Evolutionary conservation across 1,140 invertebrate genomes (phyloP).

Genomic region (Phortica variegata): DNA sequence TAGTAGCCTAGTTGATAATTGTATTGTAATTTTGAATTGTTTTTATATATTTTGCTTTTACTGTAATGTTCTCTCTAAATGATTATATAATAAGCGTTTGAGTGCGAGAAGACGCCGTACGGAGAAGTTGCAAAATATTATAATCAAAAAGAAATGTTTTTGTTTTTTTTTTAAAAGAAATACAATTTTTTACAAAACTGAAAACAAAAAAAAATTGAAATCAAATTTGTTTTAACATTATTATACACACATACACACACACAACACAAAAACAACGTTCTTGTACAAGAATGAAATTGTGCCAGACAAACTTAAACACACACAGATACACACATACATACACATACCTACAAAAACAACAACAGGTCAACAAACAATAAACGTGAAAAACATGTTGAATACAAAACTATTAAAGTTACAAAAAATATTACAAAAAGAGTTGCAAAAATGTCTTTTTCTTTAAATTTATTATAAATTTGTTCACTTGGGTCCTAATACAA

Average conservation of each 20-base stretch:
- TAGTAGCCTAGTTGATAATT: too few species aligned
- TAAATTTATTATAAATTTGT: background rate
- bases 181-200: slow-evolving; percentile 50
- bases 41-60: too few species aligned
- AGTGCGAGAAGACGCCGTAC: too few species aligned
- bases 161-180: slow-evolving; percentile 51
- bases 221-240: slow-evolving; percentile 30
- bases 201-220: slow-evolving; percentile 37
- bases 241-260: slow-evolving; percentile 3
- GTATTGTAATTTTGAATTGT: too few species aligned
- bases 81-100: too few species aligned
- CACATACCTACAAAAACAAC: slow-evolving; percentile 24
- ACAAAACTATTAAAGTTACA: slow-evolving; percentile 45
- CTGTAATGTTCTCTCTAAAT: too few species aligned
- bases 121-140: slow-evolving; percentile 11
- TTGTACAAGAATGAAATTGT: too few species aligned
- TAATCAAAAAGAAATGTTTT: slow-evolving; percentile 44
- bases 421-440: slow-evolving; percentile 24
- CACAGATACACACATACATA: background rate
- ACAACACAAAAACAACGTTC: slow-evolving; percentile 4
- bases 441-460: background rate
- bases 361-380: slow-evolving; percentile 12
- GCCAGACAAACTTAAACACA: too few species aligned
- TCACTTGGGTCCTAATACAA: background rate
- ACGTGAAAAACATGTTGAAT: slow-evolving; percentile 16